A percentile compares a stretch with the other conserved stretches of the same genome.
These are phyloP conservation scores for Drosophila pseudoobscura DNA, from an alignment of 1,140 invertebrate species.

Conservation along the genomic window DNA sequence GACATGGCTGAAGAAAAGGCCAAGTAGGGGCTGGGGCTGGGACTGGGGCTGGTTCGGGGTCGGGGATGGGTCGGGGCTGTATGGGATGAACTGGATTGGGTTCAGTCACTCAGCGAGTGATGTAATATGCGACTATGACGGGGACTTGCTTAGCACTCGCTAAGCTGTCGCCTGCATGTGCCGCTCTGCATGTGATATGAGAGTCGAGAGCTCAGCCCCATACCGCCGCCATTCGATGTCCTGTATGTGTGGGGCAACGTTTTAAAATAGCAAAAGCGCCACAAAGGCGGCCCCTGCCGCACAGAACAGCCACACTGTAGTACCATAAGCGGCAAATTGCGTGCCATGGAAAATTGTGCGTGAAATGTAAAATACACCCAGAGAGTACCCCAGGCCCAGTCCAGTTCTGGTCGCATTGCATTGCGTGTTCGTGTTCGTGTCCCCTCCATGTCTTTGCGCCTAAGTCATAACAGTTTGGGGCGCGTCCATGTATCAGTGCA, in stretches of 20 bases:
- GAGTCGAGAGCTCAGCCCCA: conserved; percentile 24
- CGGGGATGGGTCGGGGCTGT: neutral
- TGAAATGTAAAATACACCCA: conserved; percentile 77
- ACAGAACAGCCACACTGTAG: conserved; percentile 8
- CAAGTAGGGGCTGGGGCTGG: conserved; percentile 12
- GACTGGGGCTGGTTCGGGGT: no score
- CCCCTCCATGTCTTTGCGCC: conserved; percentile 19
- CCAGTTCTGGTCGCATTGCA: conserved; percentile 43
- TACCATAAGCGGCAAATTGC: conserved; percentile 74
- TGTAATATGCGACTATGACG: conserved; percentile 74
- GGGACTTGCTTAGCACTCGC: conserved; percentile 68
- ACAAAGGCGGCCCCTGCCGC: conserved; percentile 25
- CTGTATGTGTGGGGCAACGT: neutral
- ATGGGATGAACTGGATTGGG: conserved; percentile 47
- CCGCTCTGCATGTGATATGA: conserved; percentile 74
- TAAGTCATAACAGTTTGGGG: conserved; percentile 38
- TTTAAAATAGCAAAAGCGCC: conserved; percentile 59
- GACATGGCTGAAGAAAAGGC: conserved; percentile 70
- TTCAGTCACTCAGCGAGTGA: conserved; percentile 66
- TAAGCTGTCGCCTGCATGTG: conserved; percentile 77
- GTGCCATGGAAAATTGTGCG: conserved; percentile 80
- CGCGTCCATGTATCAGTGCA: conserved; percentile 47
- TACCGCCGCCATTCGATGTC: neutral
- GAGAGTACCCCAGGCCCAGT: conserved; percentile 6
- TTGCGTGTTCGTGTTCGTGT: conserved; percentile 48